Evolutionary conservation across 2,113 vertebrate genomes (phyloP).

Genomic region (Scomber colias): DNA sequence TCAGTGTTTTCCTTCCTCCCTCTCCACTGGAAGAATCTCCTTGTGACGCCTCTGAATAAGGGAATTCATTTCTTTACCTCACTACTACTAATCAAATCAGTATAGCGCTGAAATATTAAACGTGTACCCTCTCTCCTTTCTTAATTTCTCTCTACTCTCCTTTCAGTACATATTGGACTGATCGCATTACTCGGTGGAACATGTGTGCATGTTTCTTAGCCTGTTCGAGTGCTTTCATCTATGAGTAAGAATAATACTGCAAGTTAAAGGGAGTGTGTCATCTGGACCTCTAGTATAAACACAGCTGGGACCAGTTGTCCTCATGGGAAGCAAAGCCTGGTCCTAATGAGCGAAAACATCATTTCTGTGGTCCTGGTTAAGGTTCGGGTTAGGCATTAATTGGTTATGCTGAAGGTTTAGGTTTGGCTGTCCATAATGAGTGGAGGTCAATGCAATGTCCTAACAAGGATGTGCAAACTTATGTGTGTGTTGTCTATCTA

Average conservation of each 20-base stretch:
- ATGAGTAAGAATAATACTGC: no score
- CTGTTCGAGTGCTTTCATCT: no score
- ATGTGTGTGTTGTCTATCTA: not conserved
- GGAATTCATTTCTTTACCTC: not conserved
- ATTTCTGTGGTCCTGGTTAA: no score
- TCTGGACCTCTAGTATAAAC: no score
- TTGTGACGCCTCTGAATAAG: not conserved
- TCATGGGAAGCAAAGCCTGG: no score
- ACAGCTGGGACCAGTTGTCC: no score
- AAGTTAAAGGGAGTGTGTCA: no score
- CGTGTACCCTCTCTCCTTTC: constrained; percentile 6
- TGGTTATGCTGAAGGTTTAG: no score
- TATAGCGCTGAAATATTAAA: constrained; percentile 5
- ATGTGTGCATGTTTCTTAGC: constrained; percentile 1
- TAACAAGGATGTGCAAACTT: not conserved
- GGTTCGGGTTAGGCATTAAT: no score
- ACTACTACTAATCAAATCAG: not conserved
- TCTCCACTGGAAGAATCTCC: constrained; percentile 14
- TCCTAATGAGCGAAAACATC: no score
- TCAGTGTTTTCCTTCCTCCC: not conserved
- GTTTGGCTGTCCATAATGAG: no score
- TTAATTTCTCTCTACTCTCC: constrained; percentile 5
- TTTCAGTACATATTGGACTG: constrained; percentile 20
- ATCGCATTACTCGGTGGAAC: constrained; percentile 37
- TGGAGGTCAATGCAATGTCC: no score